Evolutionary conservation across 2,113 vertebrate genomes (phyloP), one percentile per base, ranked within the genome.

Genomic region (Vanacampus margaritifer): DNA sequence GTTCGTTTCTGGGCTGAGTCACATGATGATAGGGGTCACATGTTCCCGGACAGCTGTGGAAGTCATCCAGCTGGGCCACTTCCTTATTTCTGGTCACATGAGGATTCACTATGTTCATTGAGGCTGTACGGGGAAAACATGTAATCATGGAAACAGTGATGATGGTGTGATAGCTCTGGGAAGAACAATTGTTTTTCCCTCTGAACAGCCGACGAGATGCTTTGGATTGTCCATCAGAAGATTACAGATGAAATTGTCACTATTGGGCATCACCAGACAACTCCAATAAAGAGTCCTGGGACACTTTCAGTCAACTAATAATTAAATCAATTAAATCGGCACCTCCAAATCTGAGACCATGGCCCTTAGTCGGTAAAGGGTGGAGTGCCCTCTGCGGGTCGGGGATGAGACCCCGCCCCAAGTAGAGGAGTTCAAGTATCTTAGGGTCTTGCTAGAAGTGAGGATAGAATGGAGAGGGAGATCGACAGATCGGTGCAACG

Each of bases 71-170:
- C 72, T 36, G 50, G 51, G 68, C 68, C 58, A 75, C 85, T 90
- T 90, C 89, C 85, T 84, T 54, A 53, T 80, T 36, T 66, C 69
- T 65, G 82, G 73, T 88, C 82, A 89, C 82, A 88, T 84, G 84
- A 85, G 70, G 69, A 71, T 84, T 86, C 76, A 87, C 69, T 61
- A 8, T 80, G 37, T 74, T 81, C 64, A 73, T 48, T 72, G 71
- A 56, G 74, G 64, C 65, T 59, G 51, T 24, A 50, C 64, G 64
- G 50, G 60, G 28, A 68, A 67, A 62, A 23, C 64, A 8, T 32
- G 75, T 69, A 43, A 72, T 78, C 75, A 77, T 67, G 81, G 80
- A 84, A 84, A 81, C 41, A 10, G 43, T 64, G 71, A 76, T 68
- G 62, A 36, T 24, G n/a, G 26, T 6, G n/a, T n/a, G n/a, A n/a